Evolutionary conservation across 2,797 vertebrate genomes (phyloP).

Genomic region (Nannoperca australis): DNA sequence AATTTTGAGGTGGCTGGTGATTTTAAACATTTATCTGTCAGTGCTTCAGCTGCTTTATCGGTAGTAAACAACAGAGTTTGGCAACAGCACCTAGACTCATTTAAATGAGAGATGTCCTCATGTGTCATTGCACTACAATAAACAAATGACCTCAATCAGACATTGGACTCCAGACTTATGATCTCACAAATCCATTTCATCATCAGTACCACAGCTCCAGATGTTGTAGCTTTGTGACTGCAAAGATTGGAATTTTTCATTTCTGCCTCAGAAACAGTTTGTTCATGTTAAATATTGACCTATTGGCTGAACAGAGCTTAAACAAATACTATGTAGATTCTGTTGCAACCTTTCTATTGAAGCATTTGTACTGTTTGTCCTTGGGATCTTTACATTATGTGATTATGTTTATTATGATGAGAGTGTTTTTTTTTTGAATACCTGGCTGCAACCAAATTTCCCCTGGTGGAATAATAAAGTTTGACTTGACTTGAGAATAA

Average conservation of each 20-base stretch:
- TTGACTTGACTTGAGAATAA: background rate
- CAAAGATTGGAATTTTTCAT: constrained; percentile 10
- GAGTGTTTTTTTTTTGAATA: too few relatives aligned
- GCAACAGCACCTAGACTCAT: background rate
- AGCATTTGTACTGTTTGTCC: too few relatives aligned
- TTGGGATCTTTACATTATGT: too few relatives aligned
- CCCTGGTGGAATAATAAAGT: too few relatives aligned
- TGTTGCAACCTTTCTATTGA: background rate
- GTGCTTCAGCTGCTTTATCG: constrained; percentile 2
- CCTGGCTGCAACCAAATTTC: too few relatives aligned
- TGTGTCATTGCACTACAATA: constrained; percentile 6
- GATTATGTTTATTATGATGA: too few relatives aligned
- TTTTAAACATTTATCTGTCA: too few relatives aligned
- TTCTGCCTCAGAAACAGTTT: background rate
- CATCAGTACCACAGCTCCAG: background rate
- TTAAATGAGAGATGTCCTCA: background rate
- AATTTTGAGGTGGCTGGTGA: too few relatives aligned
- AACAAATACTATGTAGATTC: constrained; percentile 6
- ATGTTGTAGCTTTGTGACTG: background rate
- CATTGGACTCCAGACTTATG: background rate
- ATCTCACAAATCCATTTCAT: background rate
- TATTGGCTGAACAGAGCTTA: background rate
- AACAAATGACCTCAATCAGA: constrained; percentile 9
- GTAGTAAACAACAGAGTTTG: background rate
- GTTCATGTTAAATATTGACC: constrained; percentile 24